phyloP scores from a whole-genome alignment of 2,888 invertebrate genomes.

The Scaptodrosophila latifasciaeformis region DNA sequence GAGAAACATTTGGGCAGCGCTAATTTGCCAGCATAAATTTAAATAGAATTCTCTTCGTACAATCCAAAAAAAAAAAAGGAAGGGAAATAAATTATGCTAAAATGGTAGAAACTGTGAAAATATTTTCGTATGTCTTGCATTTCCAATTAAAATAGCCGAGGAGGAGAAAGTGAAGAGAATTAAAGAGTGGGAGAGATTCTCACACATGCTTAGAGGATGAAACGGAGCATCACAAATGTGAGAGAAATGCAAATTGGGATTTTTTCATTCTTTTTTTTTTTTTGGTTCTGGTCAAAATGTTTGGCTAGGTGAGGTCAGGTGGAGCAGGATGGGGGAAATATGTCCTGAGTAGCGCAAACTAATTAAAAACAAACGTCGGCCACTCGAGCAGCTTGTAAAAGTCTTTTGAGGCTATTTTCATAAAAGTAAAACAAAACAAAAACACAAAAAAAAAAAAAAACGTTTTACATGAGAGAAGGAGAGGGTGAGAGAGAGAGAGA shows the following conservation, averaged over 20 bases:
- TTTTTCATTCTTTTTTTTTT: too few species aligned
- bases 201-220: too few species aligned
- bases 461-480: too few species aligned
- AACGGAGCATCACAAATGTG: too few species aligned
- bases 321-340: conserved; percentile 1
- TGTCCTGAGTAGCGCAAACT: conserved; percentile 34
- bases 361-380: conserved; percentile 54
- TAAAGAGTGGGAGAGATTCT: neutral
- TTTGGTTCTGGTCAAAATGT: too few species aligned
- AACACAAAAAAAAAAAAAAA: too few species aligned
- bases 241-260: conserved; percentile 1
- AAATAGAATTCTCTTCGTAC: too few species aligned
- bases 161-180: neutral
- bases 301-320: conserved; percentile 4
- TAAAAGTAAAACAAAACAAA: too few species aligned
- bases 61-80: too few species aligned
- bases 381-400: conserved; percentile 59
- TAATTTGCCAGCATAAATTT: too few species aligned
- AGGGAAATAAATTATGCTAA: conserved; percentile 39
- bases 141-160: conserved; percentile 57
- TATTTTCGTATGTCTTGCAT: conserved; percentile 40
- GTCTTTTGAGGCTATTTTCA: conserved; percentile 33
- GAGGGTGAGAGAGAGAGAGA: too few species aligned
- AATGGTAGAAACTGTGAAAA: conserved; percentile 40
- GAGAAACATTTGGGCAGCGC: too few species aligned